Evolutionary conservation across 2,888 invertebrate species (phyloP).

Genomic region (Sinohyriopsis cumingii): DNA sequence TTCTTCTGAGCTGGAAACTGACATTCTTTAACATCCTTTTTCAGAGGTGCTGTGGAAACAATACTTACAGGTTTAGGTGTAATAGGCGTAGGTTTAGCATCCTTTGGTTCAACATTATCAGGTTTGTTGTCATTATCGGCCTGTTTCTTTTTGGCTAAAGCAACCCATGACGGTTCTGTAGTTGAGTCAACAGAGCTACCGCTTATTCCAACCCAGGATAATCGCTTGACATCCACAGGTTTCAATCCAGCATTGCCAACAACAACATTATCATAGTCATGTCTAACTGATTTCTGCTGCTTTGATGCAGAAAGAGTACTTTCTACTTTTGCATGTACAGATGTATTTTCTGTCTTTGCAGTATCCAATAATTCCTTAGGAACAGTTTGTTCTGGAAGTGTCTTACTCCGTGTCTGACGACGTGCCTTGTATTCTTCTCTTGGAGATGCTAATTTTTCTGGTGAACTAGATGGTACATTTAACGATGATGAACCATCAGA

Average conservation of each 20-base stretch:
- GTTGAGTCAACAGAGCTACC: conserved; percentile 16
- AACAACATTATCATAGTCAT: conserved; percentile 35
- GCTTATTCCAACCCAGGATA: conserved; percentile 29
- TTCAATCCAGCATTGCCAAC: conserved; percentile 12
- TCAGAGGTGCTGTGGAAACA: no score
- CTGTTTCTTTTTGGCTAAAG: conserved; percentile 30
- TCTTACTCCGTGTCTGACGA: conserved; percentile 56
- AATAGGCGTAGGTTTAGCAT: conserved; percentile 4
- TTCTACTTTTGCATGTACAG: background rate
- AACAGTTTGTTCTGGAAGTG: conserved; percentile 55
- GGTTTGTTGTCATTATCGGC: conserved; percentile 28
- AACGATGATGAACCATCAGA: background rate
- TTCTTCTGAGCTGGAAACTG: conserved; percentile 10
- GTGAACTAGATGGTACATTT: conserved; percentile 12
- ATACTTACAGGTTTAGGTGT: no score
- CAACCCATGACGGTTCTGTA: conserved; percentile 43
- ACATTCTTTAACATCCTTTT: no score
- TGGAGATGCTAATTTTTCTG: conserved; percentile 49
- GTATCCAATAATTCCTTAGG: conserved; percentile 37
- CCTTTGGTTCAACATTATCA: conserved; percentile 21
- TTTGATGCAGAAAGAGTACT: conserved; percentile 2
- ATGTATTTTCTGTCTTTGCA: conserved; percentile 21
- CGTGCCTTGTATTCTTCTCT: conserved; percentile 56
- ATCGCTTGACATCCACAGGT: conserved; percentile 23
- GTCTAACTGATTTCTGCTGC: background rate